A percentile compares a stretch with the other conserved stretches of the same genome.
Conservation (phyloP, 2,797 vertebrate genomes). For the Eidolon dupreanum region DNA sequence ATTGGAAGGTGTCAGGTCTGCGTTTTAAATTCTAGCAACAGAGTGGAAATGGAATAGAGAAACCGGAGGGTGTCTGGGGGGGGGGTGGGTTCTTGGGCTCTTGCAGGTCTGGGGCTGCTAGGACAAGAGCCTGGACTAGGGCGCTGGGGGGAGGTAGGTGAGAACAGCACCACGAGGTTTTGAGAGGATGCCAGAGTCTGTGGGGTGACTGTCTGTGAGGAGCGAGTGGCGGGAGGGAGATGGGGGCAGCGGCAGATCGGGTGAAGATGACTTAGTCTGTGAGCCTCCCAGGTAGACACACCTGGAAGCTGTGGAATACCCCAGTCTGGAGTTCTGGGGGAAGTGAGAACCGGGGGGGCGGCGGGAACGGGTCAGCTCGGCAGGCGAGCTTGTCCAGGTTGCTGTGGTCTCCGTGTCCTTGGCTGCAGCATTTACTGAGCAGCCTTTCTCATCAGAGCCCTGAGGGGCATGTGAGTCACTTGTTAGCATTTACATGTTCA, state of each 20-base stretch:
- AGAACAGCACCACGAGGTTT: fast-evolving
- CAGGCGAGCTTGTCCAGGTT: fast-evolving
- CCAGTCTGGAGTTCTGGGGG: too few species aligned
- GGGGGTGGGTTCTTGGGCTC: not conserved
- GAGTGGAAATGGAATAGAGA: not conserved
- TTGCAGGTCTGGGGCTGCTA: not conserved
- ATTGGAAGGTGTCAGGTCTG: not conserved
- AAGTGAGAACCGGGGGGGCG: too few species aligned
- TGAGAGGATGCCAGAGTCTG: not conserved
- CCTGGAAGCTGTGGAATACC: not conserved
- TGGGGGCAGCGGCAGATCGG: not conserved
- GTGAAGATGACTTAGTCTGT: not conserved
- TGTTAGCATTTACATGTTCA: fast-evolving
- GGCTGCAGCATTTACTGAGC: fast-evolving
- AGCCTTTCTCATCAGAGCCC: fast-evolving
- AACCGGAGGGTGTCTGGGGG: not conserved
- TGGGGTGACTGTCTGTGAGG: not conserved
- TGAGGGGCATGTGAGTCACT: fast-evolving
- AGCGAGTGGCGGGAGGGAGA: not conserved
- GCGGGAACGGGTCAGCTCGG: fast-evolving
- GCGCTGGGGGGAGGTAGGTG: fast-evolving
- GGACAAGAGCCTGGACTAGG: too few species aligned
- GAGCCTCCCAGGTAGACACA: not conserved
- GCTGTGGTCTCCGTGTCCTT: fast-evolving
- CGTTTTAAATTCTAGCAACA: not conserved